Percentiles rank a stretch among this genome's conserved stretches.
These are phyloP conservation scores for Erynnis tages DNA, from an alignment of 2,888 invertebrate genomes.

Conservation along the genomic window DNA sequence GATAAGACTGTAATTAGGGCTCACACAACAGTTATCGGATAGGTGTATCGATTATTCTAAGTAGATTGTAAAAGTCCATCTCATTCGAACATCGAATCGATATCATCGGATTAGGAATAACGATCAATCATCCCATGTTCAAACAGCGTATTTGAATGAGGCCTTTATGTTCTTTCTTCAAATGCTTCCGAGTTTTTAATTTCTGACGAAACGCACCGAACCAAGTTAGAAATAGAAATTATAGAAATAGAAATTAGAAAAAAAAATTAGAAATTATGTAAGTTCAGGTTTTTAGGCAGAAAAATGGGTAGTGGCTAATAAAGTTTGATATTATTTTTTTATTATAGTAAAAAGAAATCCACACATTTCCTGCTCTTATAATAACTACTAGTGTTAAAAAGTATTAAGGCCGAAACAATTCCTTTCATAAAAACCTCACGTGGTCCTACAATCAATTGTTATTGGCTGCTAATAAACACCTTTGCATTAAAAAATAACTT, in stretches of 20 bases:
- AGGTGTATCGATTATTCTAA: conserved; percentile 75
- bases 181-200: conserved; percentile 4
- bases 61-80: conserved; percentile 66
- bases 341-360: too few relatives aligned
- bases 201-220: neutral
- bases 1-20: conserved; percentile 78
- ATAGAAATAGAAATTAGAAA: too few relatives aligned
- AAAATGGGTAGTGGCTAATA: too few relatives aligned
- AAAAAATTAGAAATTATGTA: too few relatives aligned
- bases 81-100: conserved; percentile 64
- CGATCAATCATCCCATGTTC: conserved; percentile 76
- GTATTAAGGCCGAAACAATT: too few relatives aligned
- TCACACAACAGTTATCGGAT: conserved; percentile 73
- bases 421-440: conserved; percentile 9
- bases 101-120: conserved; percentile 68
- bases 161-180: conserved; percentile 5
- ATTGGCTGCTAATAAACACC: conserved; percentile 39
- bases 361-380: too few relatives aligned
- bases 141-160: conserved; percentile 50
- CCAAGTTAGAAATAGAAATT: too few relatives aligned
- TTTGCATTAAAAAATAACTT: conserved; percentile 13
- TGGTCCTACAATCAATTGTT: conserved; percentile 25
- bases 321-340: too few relatives aligned
- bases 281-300: too few relatives aligned
- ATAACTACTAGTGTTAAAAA: too few relatives aligned